Evolutionary conservation across 2,888 invertebrate species (phyloP), one percentile per base, ranked within the genome.

Genomic region (Trachelus tabidus): DNA sequence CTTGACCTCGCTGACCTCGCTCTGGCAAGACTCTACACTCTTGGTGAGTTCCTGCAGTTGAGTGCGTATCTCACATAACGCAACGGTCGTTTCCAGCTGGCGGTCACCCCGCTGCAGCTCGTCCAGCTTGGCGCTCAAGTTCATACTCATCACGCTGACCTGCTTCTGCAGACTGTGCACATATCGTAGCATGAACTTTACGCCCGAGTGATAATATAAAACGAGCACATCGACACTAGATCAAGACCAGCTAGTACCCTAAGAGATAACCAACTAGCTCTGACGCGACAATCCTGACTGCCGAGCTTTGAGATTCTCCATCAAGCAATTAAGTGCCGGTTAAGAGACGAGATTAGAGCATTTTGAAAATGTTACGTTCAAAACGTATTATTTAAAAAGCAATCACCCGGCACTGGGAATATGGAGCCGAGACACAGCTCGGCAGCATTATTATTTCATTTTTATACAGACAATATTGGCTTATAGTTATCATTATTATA

Each of bases 141-240:
- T 97, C 96, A 97, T 97, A 94, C 97, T 97, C 98, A 98, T 98
- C 94, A 97, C 97, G 95, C 97, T 96, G 95, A 98, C 97, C 96
- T 98, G 97, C 95, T 97, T 96, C 95, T 98, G 97, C 94, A 98
- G 96, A 95, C 97, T 98, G 94, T 87, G 88, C 88, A 83, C 80
- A 87, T 81, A 85, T 79, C 79, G 69, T 78, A 37, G 75, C 40
- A 73, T 78, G 73, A 74, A 75, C 40, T 75, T 75, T 12, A 56
- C 30, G 12, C 34, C 75, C 73, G 68, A 71, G 73, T 68, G 69
- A 73, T 40, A 71, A 56, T 71, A 76, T 37, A 76, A 71, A 77
- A 56, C 73, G 78, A 75, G 79, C 81, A 80, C 80, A 81, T 75
- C 79, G 80, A 79, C 77, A 85, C 84, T 86, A 86, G 83, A 85